These are phyloP conservation scores for Heteromurus nitidus DNA, from an alignment of 2,888 invertebrate species.

Conservation along the genomic window DNA sequence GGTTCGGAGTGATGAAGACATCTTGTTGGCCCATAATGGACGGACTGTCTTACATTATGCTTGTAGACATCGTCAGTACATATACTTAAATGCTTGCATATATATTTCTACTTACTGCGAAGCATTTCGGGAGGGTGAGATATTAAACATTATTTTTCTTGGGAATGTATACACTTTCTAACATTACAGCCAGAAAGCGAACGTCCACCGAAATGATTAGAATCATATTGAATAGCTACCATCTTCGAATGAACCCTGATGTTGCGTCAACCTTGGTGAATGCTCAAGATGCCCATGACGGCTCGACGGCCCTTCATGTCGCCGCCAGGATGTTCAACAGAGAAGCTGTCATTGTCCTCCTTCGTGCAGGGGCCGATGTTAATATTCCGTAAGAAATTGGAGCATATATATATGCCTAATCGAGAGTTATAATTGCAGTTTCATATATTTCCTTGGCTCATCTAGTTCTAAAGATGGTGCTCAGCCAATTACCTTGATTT, in stretches of 20 bases:
- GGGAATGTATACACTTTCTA: not conserved
- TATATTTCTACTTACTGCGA: not conserved
- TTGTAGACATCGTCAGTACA: not conserved
- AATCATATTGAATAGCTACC: not conserved
- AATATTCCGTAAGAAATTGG: slow-evolving; percentile 8
- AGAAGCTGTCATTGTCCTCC: not conserved
- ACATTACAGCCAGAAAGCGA: not conserved
- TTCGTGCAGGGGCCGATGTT: not conserved
- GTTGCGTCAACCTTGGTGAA: slow-evolving; percentile 1
- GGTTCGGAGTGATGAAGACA: not conserved
- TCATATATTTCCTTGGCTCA: not conserved
- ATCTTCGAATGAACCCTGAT: not conserved
- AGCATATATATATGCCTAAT: not conserved
- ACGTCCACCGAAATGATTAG: not conserved
- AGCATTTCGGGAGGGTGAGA: not conserved
- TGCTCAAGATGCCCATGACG: not conserved
- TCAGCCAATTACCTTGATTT: slow-evolving; percentile 6
- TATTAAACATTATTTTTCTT: not conserved
- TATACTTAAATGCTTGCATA: not conserved
- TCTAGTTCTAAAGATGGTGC: not conserved
- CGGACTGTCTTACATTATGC: slow-evolving; percentile 11
- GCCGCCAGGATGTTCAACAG: slow-evolving; percentile 6
- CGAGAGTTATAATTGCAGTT: not conserved
- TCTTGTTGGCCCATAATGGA: not conserved
- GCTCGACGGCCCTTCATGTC: not conserved